Evolutionary conservation across 2,797 vertebrate species (phyloP), one percentile per base, ranked within the genome.

Genomic region (Lophotriccus pileatus): DNA sequence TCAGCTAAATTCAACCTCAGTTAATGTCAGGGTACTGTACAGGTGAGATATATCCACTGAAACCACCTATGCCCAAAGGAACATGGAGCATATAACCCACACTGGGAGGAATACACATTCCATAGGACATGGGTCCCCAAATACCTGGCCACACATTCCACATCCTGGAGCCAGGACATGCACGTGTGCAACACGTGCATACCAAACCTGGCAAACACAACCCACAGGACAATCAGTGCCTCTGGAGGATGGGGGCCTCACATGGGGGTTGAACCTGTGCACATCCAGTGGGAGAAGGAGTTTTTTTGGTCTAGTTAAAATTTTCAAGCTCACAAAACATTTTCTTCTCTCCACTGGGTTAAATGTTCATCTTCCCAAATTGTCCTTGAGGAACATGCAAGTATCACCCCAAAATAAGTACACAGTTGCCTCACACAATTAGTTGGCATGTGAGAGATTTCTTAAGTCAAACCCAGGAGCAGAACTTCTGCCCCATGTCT

Each of bases 241-340:
- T 69, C 9, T 36, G 63, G 23, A 43, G 32, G 28, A n/a, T 32
- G 87, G 30, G 14, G 43, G 24, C 12, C 0, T 41, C 66, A 16
- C 37, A 6, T 3, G 14, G 32, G 58, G 39, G 28, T 58, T 52
- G 52, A 58, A 44, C 24, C 39, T 79, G 55, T 32, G 18, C 27
- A 11, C 6, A 0, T 28, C 0, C 0, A 60, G 23, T 34, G 23
- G 5, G 21, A 46, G 53, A 64, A 52, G 27, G 41, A 47, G 8
- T 4, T 76, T 70, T 66, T 76, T 58, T 8, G 4, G 32, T 14
- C 63, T 25, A 20, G 18, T 46, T 74, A 69, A 69, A 55, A 28
- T 58, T 36, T 85, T 66, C 46, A 39, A 52, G 43, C 14, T 56
- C 41, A 75, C 10, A 2, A 43, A 78, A 69, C 2, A 13, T 81